These are phyloP conservation scores for Microplitis manilae DNA, from an alignment of 2,888 invertebrate genomes.

Conservation along the genomic window DNA sequence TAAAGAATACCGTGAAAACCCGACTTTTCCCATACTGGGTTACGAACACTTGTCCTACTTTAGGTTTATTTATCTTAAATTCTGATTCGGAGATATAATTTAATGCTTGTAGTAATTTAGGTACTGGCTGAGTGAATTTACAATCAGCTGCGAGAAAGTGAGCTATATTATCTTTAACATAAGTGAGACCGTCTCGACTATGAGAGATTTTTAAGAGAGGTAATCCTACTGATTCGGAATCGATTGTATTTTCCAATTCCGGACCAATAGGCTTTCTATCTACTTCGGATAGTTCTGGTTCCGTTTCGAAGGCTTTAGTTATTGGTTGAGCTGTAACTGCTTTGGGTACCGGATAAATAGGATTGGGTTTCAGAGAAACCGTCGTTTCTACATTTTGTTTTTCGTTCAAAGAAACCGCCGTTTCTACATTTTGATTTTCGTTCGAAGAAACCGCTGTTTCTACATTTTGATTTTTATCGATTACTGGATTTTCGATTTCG, in stretches of 20 bases:
- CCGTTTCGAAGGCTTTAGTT: neutral
- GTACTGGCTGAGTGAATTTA: neutral
- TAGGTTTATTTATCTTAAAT: neutral
- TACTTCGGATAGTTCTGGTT: neutral
- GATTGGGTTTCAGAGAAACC: too few relatives aligned
- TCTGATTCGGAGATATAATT: neutral
- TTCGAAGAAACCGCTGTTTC: too few relatives aligned
- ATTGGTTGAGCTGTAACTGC: too few relatives aligned
- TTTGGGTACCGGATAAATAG: too few relatives aligned
- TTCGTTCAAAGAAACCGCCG: too few relatives aligned
- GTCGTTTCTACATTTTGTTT: too few relatives aligned
- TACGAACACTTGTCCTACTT: constrained; percentile 3
- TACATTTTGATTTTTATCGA: too few relatives aligned
- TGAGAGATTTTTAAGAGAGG: neutral
- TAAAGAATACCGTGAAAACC: constrained; percentile 17
- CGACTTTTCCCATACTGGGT: neutral
- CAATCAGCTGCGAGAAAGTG: constrained; percentile 37
- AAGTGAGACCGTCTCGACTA: constrained; percentile 24
- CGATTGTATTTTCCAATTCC: too few relatives aligned
- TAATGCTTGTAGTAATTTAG: constrained; percentile 20
- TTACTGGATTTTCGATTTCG: too few relatives aligned
- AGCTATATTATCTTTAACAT: constrained; percentile 12
- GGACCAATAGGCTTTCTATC: neutral
- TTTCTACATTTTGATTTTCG: too few relatives aligned
- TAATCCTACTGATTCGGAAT: neutral